phyloP scores from a whole-genome alignment of 2,113 vertebrate species.

The Falcunculus frontatus region DNA sequence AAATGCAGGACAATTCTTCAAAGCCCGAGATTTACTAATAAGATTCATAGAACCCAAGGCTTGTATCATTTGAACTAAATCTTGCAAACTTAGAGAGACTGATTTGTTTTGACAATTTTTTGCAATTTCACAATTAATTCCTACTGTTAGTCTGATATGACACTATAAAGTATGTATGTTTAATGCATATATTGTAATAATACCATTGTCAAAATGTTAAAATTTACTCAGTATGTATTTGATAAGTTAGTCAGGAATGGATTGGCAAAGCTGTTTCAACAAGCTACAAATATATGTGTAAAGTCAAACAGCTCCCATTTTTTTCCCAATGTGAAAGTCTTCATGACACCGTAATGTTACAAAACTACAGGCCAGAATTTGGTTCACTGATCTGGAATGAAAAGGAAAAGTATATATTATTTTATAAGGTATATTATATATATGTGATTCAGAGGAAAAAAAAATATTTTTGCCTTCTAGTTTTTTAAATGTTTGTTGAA shows the following conservation, averaged over 20 bases:
- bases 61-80: neutral
- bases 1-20: neutral
- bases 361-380: neutral
- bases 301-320: neutral
- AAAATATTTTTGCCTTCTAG: neutral
- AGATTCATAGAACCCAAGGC: neutral
- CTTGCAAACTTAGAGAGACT: neutral
- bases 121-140: neutral
- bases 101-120: neutral
- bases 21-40: neutral
- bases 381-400: neutral
- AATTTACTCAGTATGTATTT: neutral
- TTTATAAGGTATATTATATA: neutral
- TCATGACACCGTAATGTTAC: neutral
- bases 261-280: neutral
- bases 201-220: neutral
- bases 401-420: neutral
- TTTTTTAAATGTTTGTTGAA: neutral
- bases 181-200: neutral
- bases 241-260: neutral
- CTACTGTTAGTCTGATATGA: neutral
- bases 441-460: neutral
- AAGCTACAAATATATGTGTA: fast-evolving
- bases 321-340: neutral
- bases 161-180: neutral